Conservation (phyloP, 2,888 invertebrate genomes). For the Trichogramma evanescens region DNA sequence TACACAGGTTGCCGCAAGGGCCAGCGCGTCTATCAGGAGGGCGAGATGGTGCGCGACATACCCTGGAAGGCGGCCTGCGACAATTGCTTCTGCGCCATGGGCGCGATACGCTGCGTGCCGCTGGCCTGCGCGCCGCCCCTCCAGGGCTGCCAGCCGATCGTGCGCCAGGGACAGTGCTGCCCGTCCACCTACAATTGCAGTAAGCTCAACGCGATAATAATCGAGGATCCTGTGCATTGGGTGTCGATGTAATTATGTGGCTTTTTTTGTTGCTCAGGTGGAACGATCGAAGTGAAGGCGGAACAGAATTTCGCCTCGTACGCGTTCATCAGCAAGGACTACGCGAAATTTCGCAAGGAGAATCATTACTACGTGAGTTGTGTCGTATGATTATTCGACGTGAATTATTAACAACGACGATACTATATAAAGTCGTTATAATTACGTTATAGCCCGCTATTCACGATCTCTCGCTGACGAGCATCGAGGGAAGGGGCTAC, state of each 20-base stretch:
- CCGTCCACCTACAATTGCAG: conserved; percentile 78
- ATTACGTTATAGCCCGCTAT: conserved; percentile 26
- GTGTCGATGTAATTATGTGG: not conserved
- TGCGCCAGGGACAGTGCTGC: conserved; percentile 73
- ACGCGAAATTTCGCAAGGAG: conserved; percentile 52
- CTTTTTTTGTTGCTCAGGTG: conserved; percentile 39
- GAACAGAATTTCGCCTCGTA: conserved; percentile 50
- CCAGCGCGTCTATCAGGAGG: conserved; percentile 60
- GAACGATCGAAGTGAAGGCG: conserved; percentile 51
- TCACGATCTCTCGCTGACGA: conserved; percentile 27
- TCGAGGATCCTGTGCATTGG: not conserved
- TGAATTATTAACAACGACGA: no score
- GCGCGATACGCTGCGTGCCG: conserved; percentile 66
- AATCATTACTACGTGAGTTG: conserved; percentile 41
- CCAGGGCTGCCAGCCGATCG: conserved; percentile 68
- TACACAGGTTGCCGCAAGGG: conserved; percentile 59
- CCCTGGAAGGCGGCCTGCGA: conserved; percentile 60
- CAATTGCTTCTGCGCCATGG: conserved; percentile 74
- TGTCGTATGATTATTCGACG: not conserved
- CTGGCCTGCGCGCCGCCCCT: conserved; percentile 69
- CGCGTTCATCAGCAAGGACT: conserved; percentile 52
- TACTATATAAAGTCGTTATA: no score
- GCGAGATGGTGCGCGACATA: conserved; percentile 59
- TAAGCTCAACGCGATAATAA: conserved; percentile 43
- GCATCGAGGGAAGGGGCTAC: conserved; percentile 41